A percentile compares a stretch with the other conserved stretches of the same genome.
Evolutionary conservation across 2,888 invertebrate genomes (phyloP).

Genomic region (Andrena hattorfiana): DNA sequence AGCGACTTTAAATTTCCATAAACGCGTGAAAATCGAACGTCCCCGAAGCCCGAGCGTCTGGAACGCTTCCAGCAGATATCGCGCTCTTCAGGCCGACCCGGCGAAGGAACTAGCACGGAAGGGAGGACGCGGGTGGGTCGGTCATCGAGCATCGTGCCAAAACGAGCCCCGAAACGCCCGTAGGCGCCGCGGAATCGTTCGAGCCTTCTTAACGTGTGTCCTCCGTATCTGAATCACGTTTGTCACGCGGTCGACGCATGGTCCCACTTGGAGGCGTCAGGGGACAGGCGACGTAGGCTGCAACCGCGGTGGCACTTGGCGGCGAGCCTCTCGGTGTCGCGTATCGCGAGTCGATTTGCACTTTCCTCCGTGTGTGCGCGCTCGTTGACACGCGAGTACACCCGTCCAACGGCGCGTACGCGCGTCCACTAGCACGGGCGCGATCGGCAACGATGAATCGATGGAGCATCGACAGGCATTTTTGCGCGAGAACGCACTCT

Average conservation of each 20-base stretch:
- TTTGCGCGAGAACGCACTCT: slow-evolving; percentile 57
- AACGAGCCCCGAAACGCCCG: slow-evolving; percentile 41
- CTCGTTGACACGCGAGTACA: neutral
- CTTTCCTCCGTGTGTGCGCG: neutral
- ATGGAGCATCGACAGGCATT: slow-evolving; percentile 51
- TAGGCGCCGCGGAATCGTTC: slow-evolving; percentile 58
- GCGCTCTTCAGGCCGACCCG: slow-evolving; percentile 49
- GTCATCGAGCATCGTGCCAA: slow-evolving; percentile 63
- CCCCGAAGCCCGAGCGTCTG: slow-evolving; percentile 57
- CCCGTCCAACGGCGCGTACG: neutral
- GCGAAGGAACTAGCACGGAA: slow-evolving; percentile 43
- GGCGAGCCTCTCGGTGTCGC: slow-evolving; percentile 35
- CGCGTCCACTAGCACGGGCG: neutral
- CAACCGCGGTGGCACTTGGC: slow-evolving; percentile 47
- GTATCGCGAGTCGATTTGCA: slow-evolving; percentile 52
- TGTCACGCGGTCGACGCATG: slow-evolving; percentile 35
- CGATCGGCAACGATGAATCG: slow-evolving; percentile 58
- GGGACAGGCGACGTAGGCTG: slow-evolving; percentile 3
- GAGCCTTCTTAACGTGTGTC: slow-evolving; percentile 16
- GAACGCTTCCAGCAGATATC: slow-evolving; percentile 62
- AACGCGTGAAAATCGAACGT: slow-evolving; percentile 56
- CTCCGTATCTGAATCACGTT: slow-evolving; percentile 60
- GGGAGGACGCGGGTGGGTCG: slow-evolving; percentile 11
- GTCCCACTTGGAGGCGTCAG: neutral
- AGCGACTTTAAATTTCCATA: slow-evolving; percentile 50